phyloP scores from a whole-genome alignment of 2,888 invertebrate genomes.

The Junonia oenone region DNA sequence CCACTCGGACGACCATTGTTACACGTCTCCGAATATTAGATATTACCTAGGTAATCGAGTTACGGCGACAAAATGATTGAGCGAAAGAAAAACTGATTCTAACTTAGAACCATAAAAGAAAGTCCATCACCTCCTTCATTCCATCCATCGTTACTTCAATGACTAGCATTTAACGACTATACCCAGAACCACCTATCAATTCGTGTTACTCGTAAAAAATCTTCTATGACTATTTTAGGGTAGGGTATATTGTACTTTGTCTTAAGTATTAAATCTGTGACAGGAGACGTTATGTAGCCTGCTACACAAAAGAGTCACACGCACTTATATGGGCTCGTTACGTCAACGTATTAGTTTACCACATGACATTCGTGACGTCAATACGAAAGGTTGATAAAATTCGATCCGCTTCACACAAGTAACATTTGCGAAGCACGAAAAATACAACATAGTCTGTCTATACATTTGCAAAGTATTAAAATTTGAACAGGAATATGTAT shows the following conservation, averaged over 20 bases:
- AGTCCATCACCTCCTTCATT: too few species aligned
- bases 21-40: not conserved
- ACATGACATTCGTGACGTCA: not conserved
- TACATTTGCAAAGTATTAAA: not conserved
- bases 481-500: too few species aligned
- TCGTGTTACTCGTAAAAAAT: too few species aligned
- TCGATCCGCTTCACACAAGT: not conserved
- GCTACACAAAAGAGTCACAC: not conserved
- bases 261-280: not conserved
- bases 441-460: not conserved
- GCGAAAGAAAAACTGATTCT: too few species aligned
- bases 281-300: not conserved
- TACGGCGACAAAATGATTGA: too few species aligned
- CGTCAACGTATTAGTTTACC: not conserved
- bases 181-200: too few species aligned
- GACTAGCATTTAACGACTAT: too few species aligned
- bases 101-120: too few species aligned
- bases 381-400: not conserved
- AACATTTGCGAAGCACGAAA: not conserved
- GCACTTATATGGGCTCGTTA: not conserved
- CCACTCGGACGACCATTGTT: not conserved
- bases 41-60: too few species aligned
- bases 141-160: too few species aligned
- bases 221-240: too few species aligned
- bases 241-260: too few species aligned